These are phyloP conservation scores for Myrmecophaga tridactyla DNA, from an alignment of 2,113 vertebrate genomes.

Conservation along the genomic window DNA sequence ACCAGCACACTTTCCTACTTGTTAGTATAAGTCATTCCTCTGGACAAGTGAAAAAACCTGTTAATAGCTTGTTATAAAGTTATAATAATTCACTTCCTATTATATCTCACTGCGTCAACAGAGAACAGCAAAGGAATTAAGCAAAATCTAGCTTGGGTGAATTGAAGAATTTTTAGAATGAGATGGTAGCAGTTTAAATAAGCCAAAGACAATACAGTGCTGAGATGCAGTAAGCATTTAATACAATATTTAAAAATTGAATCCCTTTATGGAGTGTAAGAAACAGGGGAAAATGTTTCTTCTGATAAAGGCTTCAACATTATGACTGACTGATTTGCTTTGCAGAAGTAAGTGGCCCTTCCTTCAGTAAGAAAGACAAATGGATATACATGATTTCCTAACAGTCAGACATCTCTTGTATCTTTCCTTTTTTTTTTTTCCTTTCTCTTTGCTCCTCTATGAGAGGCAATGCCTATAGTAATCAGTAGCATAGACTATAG, in stretches of 20 bases:
- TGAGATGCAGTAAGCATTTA: neutral
- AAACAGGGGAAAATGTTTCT: neutral
- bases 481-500: neutral
- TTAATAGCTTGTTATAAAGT: slow-evolving; percentile 26
- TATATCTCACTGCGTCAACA: slow-evolving; percentile 29
- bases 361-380: neutral
- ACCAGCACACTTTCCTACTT: slow-evolving; percentile 6
- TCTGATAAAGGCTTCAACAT: neutral
- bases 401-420: neutral
- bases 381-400: neutral
- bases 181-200: slow-evolving; percentile 2
- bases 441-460: neutral
- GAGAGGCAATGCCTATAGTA: neutral
- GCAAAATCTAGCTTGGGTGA: neutral
- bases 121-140: neutral
- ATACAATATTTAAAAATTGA: neutral
- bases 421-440: neutral
- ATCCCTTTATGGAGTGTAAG: neutral
- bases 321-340: neutral
- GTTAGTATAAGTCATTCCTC: slow-evolving; percentile 15
- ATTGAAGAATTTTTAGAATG: neutral
- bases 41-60: neutral
- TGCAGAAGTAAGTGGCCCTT: neutral
- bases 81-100: neutral
- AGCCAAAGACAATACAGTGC: neutral